Conservation (phyloP, 2,888 invertebrate species). For the Sminthurinus aureus region DNA sequence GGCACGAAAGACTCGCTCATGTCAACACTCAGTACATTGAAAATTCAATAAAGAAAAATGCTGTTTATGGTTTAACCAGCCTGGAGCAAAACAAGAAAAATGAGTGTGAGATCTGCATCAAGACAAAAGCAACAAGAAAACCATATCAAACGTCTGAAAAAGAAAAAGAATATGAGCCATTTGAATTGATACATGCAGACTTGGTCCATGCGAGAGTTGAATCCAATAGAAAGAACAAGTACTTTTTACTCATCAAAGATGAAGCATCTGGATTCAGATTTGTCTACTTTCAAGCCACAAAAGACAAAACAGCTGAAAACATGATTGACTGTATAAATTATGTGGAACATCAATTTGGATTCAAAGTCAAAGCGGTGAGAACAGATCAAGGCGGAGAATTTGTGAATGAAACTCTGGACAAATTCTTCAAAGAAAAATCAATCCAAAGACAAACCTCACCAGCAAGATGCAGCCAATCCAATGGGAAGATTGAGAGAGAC, state of each 20-base stretch:
- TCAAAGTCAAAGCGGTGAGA: constrained; percentile 32
- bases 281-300: constrained; percentile 30
- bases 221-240: too few species aligned
- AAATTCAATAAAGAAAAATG: constrained; percentile 26
- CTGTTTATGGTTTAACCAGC: constrained; percentile 41
- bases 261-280: constrained; percentile 27
- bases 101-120: constrained; percentile 25
- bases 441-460: constrained; percentile 61
- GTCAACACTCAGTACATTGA: constrained; percentile 41
- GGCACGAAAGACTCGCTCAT: constrained; percentile 40
- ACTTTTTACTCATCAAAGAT: constrained; percentile 34
- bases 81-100: background rate
- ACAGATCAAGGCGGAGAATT: constrained; percentile 46
- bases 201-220: too few species aligned
- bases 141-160: constrained; percentile 7
- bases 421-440: constrained; percentile 56
- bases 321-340: constrained; percentile 32
- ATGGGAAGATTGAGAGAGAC: constrained; percentile 61
- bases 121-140: too few species aligned
- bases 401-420: constrained; percentile 50
- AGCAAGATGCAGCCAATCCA: constrained; percentile 61
- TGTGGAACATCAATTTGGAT: constrained; percentile 42
- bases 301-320: background rate
- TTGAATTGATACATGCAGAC: constrained; percentile 30
- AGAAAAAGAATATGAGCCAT: background rate